Base-by-base conservation (phyloP, 2,888 invertebrate species). In the Cheilosia pagana region DNA sequence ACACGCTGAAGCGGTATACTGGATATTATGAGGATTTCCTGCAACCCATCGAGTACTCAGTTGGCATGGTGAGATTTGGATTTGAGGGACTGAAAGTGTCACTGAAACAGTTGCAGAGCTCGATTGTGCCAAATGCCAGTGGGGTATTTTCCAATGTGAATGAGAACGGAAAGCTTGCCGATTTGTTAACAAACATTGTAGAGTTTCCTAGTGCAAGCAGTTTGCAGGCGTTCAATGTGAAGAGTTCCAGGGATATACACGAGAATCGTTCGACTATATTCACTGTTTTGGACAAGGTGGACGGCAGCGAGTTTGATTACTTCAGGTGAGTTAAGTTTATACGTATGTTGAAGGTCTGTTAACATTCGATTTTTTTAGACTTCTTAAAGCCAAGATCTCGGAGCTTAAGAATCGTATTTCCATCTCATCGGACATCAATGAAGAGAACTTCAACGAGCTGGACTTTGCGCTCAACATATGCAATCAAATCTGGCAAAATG, bases 1-100 rank as follows among this genome's bases (percentile, higher is more conserved):
- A 91, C 25, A 90, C 90, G 0, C 93, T 94, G 25, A 90, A 88
- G 3, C 91, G 90, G 0, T 95, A 94, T 89, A 92, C 93, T 0
- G 92, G 94, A 2, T 94, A 94, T n/a, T 97, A 96, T 89, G 95
- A 95, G 0, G 98, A 98, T 90, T 92, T 98, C 65, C 93, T 95
- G 0, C 93, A 94, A 79, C 96, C 97, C 0, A 91, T 97, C 19
- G 92, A 95, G 60, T 93, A 94, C 71, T 95, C 95, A 0, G 90
- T 96, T 7, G 93, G 94, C 0, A 95, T 96, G 92, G 93, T 96
- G 78, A 92, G 94, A 1, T 94, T 94, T 86, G 95, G 95, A 2
- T 91, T 95, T 23, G 93, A 93, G 50, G 90, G 93, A 14, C 88
- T 95, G 21, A 93, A 93, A 57, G 93, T 93, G 67, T 90, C 94